Conservation (phyloP, 2,888 invertebrate species). For the Drosophila mercatorum region DNA sequence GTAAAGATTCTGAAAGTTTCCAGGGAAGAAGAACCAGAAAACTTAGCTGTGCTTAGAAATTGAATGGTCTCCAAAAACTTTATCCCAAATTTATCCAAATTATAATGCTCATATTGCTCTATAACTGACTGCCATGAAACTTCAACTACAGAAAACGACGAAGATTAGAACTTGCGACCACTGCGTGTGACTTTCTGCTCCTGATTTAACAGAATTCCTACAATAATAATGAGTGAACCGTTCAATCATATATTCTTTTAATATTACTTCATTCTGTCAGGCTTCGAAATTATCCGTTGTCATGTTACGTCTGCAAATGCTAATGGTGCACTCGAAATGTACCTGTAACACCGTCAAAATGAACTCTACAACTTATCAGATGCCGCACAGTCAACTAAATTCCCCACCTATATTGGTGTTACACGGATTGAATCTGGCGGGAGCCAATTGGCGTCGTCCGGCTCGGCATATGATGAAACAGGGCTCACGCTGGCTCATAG, state of each 20-base stretch:
- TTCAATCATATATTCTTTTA: background rate
- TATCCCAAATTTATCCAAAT: too few relatives aligned
- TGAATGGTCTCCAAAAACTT: too few relatives aligned
- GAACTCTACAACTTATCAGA: slow-evolving; percentile 28
- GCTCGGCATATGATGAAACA: slow-evolving; percentile 19
- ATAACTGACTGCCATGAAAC: too few relatives aligned
- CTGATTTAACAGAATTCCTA: too few relatives aligned
- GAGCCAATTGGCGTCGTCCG: slow-evolving; percentile 32
- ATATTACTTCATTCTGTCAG: background rate
- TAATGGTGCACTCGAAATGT: background rate
- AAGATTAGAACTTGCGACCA: too few relatives aligned
- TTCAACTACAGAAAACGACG: too few relatives aligned
- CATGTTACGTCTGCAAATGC: background rate
- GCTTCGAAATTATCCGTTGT: background rate
- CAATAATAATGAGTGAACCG: background rate
- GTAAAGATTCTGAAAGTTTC: too few relatives aligned
- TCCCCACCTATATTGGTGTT: slow-evolving; percentile 42
- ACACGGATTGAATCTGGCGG: slow-evolving; percentile 36
- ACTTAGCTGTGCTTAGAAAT: too few relatives aligned
- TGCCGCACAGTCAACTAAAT: slow-evolving; percentile 23
- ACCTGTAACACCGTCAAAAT: slow-evolving; percentile 14
- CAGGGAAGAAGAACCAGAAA: too few relatives aligned
- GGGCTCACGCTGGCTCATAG: slow-evolving; percentile 35
- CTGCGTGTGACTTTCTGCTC: too few relatives aligned
- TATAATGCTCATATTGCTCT: too few relatives aligned